Evolutionary conservation across 2,888 invertebrate genomes (phyloP), one percentile per base, ranked within the genome.

Genomic region (Caenorhabditis japonica): DNA sequence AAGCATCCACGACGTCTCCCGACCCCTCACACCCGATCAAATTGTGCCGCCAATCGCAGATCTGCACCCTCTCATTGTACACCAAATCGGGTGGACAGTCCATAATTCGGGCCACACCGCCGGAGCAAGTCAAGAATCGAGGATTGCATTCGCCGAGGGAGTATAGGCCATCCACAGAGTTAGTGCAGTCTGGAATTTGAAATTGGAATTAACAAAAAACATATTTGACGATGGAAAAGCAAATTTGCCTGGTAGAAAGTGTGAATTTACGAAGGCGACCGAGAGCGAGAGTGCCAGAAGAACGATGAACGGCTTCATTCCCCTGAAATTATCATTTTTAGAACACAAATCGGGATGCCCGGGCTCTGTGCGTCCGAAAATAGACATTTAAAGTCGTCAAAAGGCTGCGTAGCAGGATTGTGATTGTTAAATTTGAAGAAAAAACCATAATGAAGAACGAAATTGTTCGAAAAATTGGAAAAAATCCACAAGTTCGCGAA

Each of bases 21-120:
- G 62, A 64, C 43, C 56, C 70, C 10, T 47, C 51, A 21, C 74
- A 74, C 0, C 46, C 74, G 17, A 51, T 23, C 15, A 74, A 43
- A 30, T 69, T 74, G 46, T 53, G 39, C n/a, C 52, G 23, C 55
- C 58, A 74, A 23, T 74, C 69, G 43, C 74, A 74, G 53, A 69
- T 47, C 10, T 47, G 58, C 21, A 52, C 46, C 27, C 23, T 43
- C 33, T 46, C 58, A 39, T 69, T 49, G 59, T 59, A 74, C n/a
- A 62, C 44, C 30, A 74, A 56, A 21, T 68, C 62, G 8, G 62
- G 62, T 10, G 74, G 74, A 21, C 74, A 74, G 38, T 69, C 62
- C 74, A 74, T 74, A n/a, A 74, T 62, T 4, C 69, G 30, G 4
- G 60, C 74, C 49, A 69, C 49, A 17, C 74, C 74, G 7, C 69